A percentile compares a stretch with the other conserved stretches of the same genome.
These are phyloP conservation scores for Forbesichthys papilliferus DNA, from an alignment of 2,113 vertebrate species.

Conservation along the genomic window DNA sequence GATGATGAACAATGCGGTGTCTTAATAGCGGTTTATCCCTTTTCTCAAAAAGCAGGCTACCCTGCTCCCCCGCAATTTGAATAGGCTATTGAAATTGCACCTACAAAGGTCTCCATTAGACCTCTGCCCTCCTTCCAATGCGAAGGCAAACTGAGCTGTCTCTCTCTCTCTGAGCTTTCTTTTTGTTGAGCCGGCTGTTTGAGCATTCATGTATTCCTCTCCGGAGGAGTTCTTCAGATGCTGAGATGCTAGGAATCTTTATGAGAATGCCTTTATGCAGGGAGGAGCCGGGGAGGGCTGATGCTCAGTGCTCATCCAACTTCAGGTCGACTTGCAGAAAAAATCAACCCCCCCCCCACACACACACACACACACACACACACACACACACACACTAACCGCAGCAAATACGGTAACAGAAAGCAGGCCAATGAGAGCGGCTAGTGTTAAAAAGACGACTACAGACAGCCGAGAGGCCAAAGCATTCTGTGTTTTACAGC, in stretches of 20 bases:
- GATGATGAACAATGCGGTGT: constrained; percentile 64
- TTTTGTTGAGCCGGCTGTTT: constrained; percentile 31
- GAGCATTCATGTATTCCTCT: constrained; percentile 70
- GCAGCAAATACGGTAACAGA: constrained; percentile 47
- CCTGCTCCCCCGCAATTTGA: too few relatives aligned
- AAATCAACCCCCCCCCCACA: too few relatives aligned
- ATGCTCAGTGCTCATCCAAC: constrained; percentile 41
- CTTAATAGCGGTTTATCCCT: constrained; percentile 62
- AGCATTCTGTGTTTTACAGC: background rate
- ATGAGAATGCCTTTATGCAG: constrained; percentile 34
- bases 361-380: too few relatives aligned
- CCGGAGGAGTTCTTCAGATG: constrained; percentile 50
- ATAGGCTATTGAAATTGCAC: background rate
- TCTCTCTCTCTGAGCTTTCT: constrained; percentile 27
- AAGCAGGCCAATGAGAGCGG: constrained; percentile 30
- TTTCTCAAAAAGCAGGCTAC: background rate
- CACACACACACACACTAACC: too few relatives aligned
- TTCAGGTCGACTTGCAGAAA: constrained; percentile 36
- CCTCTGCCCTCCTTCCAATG: constrained; percentile 48
- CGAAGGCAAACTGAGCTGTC: constrained; percentile 49
- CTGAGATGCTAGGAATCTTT: constrained; percentile 10
- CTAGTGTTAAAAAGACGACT: constrained; percentile 24
- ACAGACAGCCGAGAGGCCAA: constrained; percentile 12
- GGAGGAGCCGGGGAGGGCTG: constrained; percentile 37
- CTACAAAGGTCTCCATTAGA: constrained; percentile 41